These are phyloP conservation scores for Adelges cooleyi DNA, from an alignment of 1,140 invertebrate species.

Conservation along the genomic window DNA sequence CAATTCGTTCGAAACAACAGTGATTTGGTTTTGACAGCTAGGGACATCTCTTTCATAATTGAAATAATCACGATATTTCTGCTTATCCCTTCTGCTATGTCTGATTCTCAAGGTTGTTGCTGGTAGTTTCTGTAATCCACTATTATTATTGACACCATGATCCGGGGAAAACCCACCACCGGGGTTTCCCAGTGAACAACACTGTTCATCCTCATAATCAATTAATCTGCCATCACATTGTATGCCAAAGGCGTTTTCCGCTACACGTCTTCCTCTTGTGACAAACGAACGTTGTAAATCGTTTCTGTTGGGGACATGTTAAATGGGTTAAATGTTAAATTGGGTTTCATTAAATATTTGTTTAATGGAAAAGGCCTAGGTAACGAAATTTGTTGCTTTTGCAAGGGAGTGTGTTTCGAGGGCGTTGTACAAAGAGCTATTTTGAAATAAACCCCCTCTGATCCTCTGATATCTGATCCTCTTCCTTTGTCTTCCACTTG, in stretches of 20 bases:
- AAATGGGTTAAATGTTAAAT: neutral
- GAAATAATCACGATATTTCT: too few species aligned
- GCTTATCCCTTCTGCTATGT: too few species aligned
- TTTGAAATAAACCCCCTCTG: slow-evolving; percentile 38
- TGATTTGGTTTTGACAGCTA: neutral
- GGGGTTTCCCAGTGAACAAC: too few species aligned
- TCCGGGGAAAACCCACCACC: too few species aligned
- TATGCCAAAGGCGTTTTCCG: slow-evolving; percentile 41
- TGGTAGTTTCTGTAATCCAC: too few species aligned
- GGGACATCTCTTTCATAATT: neutral
- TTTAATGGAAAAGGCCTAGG: slow-evolving; percentile 18
- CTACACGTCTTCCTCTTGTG: slow-evolving; percentile 34
- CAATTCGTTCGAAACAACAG: neutral
- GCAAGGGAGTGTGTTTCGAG: neutral
- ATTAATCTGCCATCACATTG: too few species aligned
- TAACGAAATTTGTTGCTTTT: neutral
- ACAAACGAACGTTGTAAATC: slow-evolving; percentile 37
- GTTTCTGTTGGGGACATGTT: slow-evolving; percentile 32
- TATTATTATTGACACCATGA: too few species aligned
- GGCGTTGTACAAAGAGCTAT: slow-evolving; percentile 32
- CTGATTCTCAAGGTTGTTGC: too few species aligned
- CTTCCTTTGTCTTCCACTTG: slow-evolving; percentile 33
- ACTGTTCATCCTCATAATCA: neutral
- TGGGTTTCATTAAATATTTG: slow-evolving; percentile 26
- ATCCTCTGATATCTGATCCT: slow-evolving; percentile 38